Conservation (phyloP, 2,888 invertebrate genomes). For the Calliopum simillimum region DNA sequence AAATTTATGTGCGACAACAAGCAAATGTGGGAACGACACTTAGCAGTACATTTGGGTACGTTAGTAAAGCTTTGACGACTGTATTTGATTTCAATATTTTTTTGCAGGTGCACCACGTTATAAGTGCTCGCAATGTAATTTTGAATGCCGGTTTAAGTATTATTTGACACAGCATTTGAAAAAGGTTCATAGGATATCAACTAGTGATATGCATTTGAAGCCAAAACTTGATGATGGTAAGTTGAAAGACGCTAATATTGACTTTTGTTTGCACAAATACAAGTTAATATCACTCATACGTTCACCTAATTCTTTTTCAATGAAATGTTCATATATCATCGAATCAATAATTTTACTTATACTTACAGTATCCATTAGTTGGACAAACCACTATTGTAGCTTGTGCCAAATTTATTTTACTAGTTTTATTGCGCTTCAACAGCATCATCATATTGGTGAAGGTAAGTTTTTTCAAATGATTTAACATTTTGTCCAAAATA, state of each 20-base stretch:
- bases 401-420: slow-evolving; percentile 36
- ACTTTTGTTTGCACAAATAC: too few species aligned
- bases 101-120: slow-evolving; percentile 35
- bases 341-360: neutral
- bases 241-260: too few species aligned
- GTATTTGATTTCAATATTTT: neutral
- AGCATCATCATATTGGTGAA: slow-evolving; percentile 39
- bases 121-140: slow-evolving; percentile 35
- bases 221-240: too few species aligned
- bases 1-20: slow-evolving; percentile 34
- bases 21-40: slow-evolving; percentile 32
- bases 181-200: neutral
- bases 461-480: slow-evolving; percentile 13
- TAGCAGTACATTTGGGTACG: slow-evolving; percentile 37
- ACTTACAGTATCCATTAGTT: neutral
- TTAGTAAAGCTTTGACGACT: neutral
- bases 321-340: too few species aligned
- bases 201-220: too few species aligned
- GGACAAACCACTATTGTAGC: slow-evolving; percentile 33
- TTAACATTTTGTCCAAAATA: neutral
- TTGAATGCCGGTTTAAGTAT: slow-evolving; percentile 37
- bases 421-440: slow-evolving; percentile 37
- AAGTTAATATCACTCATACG: too few species aligned
- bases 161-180: slow-evolving; percentile 36
- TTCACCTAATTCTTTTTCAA: too few species aligned